Base-by-base conservation (phyloP, 2,888 invertebrate species). In the Hirtodrosophila duncani region DNA sequence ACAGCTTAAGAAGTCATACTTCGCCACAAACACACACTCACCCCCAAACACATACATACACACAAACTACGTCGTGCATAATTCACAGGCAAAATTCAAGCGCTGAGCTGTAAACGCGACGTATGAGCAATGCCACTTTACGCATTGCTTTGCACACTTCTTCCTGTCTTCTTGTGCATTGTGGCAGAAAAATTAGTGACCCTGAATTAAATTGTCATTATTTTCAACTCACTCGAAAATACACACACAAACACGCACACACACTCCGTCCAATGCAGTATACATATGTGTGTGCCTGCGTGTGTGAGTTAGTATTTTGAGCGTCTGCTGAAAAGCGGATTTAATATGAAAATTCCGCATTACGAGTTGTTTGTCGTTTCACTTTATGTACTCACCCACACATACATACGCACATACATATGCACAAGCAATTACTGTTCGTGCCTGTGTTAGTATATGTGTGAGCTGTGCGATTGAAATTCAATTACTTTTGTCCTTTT, bases 171-270 rank as follows among this genome's bases (percentile, higher is more conserved):
- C 61, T 42, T 67, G 78, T 81, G 78, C 68, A 58, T 63, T 68
- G 62, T 59, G 71, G 75, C 65, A 67, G 80, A 81, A 83, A 78
- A 81, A 81, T 81, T 81, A 81, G 83, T 80, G 81, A 82, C 81
- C 81, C 83, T 83, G 83, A 81, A 83, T 83, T 69, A 80, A 80
- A 72, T 78, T 63, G 75, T 78, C 81, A 82, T 82, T 82, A 82
- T 77, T 77, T 72, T 77, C 61, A 81, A 78, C 72, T 68, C 69
- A 75, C 67, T 80, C 69, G 79, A 79, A 70, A 74, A 59, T 53
- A 52, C 63, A 48, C 70, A 78, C 30, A 48, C 56, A 56, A 38
- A 53, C 46, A 49, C 43, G 48, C 23, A 34, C 30, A 45, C 36
- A 53, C 3, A 29, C 20, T 30, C 24, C 39, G 29, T 34, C 24